phyloP scores from a whole-genome alignment of 2,888 invertebrate species.

The Catotricha subobsoleta region DNA sequence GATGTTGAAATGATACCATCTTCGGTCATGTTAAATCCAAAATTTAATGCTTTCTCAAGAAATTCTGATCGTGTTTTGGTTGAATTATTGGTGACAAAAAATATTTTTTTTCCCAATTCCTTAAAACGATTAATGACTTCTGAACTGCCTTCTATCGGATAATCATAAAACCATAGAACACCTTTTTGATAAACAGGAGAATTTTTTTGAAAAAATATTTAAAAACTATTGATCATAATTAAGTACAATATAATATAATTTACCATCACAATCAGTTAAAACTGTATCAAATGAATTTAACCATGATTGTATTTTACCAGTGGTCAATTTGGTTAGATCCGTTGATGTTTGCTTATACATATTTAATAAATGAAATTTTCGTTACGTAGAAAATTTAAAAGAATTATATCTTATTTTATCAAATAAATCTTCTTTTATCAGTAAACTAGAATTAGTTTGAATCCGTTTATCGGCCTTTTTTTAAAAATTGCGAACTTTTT shows the following conservation, averaged over 20 bases:
- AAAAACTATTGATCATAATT: no score
- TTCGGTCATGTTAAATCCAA: constrained; percentile 49
- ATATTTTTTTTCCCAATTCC: constrained; percentile 58
- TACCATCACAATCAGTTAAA: constrained; percentile 75
- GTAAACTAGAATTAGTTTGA: no score
- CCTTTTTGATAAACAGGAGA: constrained; percentile 33
- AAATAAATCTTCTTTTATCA: no score
- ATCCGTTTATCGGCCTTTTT: no score
- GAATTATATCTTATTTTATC: no score
- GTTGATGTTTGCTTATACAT: constrained; percentile 29
- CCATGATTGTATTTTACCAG: constrained; percentile 41
- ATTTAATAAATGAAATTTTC: constrained; percentile 12
- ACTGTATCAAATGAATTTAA: constrained; percentile 64
- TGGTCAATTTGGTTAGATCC: constrained; percentile 38
- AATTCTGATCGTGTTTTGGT: constrained; percentile 65
- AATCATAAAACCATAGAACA: constrained; percentile 61
- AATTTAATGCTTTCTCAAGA: constrained; percentile 48
- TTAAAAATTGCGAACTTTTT: no score
- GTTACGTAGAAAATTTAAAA: neutral
- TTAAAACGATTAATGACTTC: constrained; percentile 50
- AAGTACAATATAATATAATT: no score
- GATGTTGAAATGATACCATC: constrained; percentile 67
- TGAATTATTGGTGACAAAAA: constrained; percentile 83
- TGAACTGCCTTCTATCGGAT: constrained; percentile 46
- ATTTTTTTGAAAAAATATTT: no score